Evolutionary conservation across 2,113 vertebrate species (phyloP).

Genomic region (Indri indri): DNA sequence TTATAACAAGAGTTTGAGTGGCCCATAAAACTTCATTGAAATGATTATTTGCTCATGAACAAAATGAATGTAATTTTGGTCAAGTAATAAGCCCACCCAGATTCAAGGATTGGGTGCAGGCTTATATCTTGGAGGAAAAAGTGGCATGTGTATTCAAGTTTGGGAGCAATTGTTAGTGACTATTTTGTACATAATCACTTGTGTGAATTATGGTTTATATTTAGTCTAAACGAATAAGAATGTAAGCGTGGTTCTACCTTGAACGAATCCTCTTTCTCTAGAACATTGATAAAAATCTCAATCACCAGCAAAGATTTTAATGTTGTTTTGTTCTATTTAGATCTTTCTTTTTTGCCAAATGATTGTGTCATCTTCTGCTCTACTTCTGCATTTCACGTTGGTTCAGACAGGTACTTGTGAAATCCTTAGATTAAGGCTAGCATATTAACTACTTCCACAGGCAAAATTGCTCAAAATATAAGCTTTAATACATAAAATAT

Average conservation of each 20-base stretch:
- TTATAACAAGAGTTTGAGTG: not conserved
- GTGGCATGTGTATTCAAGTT: not conserved
- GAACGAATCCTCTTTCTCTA: not conserved
- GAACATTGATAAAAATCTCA: not conserved
- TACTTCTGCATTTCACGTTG: not conserved
- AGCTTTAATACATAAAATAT: not conserved
- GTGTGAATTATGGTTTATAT: not conserved
- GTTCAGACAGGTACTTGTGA: not conserved
- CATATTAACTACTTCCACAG: not conserved
- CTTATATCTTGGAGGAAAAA: not conserved
- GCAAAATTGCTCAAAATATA: not conserved
- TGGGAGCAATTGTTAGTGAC: not conserved
- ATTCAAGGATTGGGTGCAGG: not conserved
- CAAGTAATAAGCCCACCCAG: not conserved
- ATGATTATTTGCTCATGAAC: not conserved
- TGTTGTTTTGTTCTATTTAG: not conserved
- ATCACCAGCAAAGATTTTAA: not conserved
- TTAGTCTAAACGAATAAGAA: not conserved
- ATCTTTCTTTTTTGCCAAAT: not conserved
- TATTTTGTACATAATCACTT: not conserved
- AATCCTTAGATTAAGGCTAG: not conserved
- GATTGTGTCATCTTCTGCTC: not conserved
- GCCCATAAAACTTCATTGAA: not conserved
- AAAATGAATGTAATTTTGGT: not conserved
- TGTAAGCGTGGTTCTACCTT: not conserved